Evolutionary conservation across 1,140 invertebrate genomes (phyloP), one percentile per base, ranked within the genome.

Genomic region (Drosophila tsacasi): DNA sequence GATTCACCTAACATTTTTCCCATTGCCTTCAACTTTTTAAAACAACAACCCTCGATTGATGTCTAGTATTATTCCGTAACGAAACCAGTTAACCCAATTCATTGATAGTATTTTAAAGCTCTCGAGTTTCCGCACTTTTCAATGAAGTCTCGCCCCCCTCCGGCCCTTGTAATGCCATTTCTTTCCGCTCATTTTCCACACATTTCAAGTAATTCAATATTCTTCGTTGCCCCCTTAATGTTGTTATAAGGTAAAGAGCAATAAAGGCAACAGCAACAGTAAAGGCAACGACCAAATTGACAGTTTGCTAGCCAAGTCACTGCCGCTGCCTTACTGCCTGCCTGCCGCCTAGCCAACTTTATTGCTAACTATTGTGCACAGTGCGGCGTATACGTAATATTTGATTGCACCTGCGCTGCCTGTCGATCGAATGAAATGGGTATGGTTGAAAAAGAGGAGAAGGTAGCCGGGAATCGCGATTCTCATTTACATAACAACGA

Each of bases 401-500:
- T 89, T 89, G 77, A 81, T 74, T 84, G 84, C 81, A 87, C 80
- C 84, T 83, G 83, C 73, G 82, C 59, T 61, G 42, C 59, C 83
- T 86, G 83, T 72, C 83, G 82, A 86, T 82, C 73, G 74, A 75
- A 61, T 49, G 55, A 55, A 68, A 68, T 71, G 65, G 67, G 25
- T 23, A 21, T 39, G 32, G 44, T 47, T 19, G 12, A 19, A 19
- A 32, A 47, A 25, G 21, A 46, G 39, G 44, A 15, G 5, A n/a
- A 37, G 39, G 46, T 47, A 55, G 37, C 30, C 44, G 61, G 39
- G 50, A 66, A 84, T 68, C 61, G 78, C 79, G 84, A 78, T 89
- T 79, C 76, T 90, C 81, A 90, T 90, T 90, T 90, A 85, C 86
- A 90, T 91, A 90, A 90, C 82, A 91, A 64, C 72, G 71, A 73